phyloP scores from a whole-genome alignment of 53 echinoderm and acorn worm genomes.

The Arbacia lixula region DNA sequence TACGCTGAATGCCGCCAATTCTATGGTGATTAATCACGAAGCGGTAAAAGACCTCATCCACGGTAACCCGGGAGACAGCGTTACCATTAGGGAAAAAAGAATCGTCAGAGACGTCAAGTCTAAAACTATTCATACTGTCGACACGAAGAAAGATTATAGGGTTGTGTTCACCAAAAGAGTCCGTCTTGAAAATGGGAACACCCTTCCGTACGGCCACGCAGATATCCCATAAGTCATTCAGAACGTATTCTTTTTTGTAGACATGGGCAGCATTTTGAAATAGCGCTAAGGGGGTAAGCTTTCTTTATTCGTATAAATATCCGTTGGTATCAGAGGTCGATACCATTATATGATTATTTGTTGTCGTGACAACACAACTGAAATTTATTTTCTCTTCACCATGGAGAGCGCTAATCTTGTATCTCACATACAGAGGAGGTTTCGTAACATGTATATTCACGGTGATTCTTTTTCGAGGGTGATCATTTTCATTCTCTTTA shows the following conservation, averaged over 20 bases:
- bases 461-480: background rate
- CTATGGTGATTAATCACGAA: slow-evolving; percentile 12
- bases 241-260: too few relatives aligned
- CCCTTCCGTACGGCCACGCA: slow-evolving; percentile 12
- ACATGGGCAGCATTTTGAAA: too few relatives aligned
- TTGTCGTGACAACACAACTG: background rate
- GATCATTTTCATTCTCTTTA: background rate
- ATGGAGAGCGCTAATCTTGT: background rate
- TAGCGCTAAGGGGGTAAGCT: too few relatives aligned
- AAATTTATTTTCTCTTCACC: background rate
- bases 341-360: background rate
- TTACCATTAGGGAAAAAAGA: slow-evolving; percentile 5
- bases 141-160: slow-evolving; percentile 26
- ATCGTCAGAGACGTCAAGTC: background rate
- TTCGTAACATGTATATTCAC: background rate
- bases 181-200: slow-evolving; percentile 21
- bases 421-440: background rate
- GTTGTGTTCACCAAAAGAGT: slow-evolving; percentile 30
- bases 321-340: background rate
- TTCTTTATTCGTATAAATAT: too few relatives aligned
- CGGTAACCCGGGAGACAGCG: background rate
- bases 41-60: slow-evolving; percentile 24
- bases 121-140: slow-evolving; percentile 10
- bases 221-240: slow-evolving; percentile 15
- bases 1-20: slow-evolving; percentile 15